A percentile compares a stretch with the other conserved stretches of the same genome.
These are phyloP conservation scores for Calephelis nemesis DNA, from an alignment of 1,140 invertebrate species.

Conservation along the genomic window DNA sequence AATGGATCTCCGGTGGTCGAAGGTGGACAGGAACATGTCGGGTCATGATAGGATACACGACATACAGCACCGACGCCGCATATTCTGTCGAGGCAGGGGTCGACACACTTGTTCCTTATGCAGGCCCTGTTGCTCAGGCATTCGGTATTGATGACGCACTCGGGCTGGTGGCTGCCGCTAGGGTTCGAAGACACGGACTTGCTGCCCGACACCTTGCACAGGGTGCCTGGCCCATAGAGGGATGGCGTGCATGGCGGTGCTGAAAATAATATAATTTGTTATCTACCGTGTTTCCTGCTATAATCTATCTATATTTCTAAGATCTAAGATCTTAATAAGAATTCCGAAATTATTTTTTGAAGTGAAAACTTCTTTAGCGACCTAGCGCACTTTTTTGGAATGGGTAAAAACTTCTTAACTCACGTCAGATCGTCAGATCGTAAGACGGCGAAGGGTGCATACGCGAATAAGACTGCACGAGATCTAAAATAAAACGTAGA, in stretches of 20 bases:
- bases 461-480: no score
- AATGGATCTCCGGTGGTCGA: conserved; percentile 88
- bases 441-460: no score
- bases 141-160: conserved; percentile 88
- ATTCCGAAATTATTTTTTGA: no score
- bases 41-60: conserved; percentile 88
- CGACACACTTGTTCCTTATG: conserved; percentile 85
- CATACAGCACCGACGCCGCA: conserved; percentile 86
- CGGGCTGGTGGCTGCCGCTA: conserved; percentile 84
- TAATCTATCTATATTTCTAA: no score
- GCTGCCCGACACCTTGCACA: conserved; percentile 81
- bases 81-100: conserved; percentile 84
- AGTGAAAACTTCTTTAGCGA: no score
- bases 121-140: conserved; percentile 87
- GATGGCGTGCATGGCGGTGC: conserved; percentile 84
- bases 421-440: no score
- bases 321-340: no score
- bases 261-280: conserved; percentile 30
- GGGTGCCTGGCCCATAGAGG: conserved; percentile 86
- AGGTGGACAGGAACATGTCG: conserved; percentile 87
- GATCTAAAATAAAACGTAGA: no score
- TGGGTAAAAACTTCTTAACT: no score
- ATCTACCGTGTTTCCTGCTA: background rate
- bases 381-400: no score
- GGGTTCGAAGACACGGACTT: conserved; percentile 86